Base-by-base conservation (phyloP, 2,113 vertebrate species). In the Anhinga anhinga region DNA sequence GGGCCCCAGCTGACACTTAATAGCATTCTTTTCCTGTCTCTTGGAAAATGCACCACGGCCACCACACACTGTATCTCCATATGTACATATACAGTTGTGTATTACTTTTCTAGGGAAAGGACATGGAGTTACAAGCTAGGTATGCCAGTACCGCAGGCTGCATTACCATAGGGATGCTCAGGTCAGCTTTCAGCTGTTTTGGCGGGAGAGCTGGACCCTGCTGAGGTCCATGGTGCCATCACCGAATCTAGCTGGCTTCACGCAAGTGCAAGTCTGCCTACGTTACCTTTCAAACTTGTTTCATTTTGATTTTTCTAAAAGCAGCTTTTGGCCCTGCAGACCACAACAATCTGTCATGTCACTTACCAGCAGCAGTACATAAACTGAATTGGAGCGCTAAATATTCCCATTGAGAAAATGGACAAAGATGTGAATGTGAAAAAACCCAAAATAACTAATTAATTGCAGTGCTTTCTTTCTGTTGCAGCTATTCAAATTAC, bases 331-430 rank as follows among this genome's bases (percentile, higher is more conserved):
- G 86, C 61, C 86, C 80, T 67, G 44, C 30, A 92, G 77, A 95
- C 77, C 90, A 89, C 80, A 91, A 45, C 40, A 89, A 79, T 91
- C 59, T 72, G 73, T 91, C 69, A 72, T 72, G 86, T 87, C 94
- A 74, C 73, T 95, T 95, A 82, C 65, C 74, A 95, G 65, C 86
- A 93, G 77, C 73, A 93, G 70, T 29, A 83, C 72, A 82, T 81
- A 92, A 93, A 90, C 56, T 76, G 47, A 94, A 88, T 10, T 70
- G 82, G 83, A 93, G 83, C 89, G 88, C 56, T 95, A 96, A 95
- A 94, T 88, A 84, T 87, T 91, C 61, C 83, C 86, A 93, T 61
- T 94, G 82, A 96, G 83, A 95, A 94, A 94, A 94, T 0, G 1
- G 65, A 74, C 67, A 91, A 94, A 94, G 34, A 96, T 67, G 76